Conservation (phyloP, 2,797 vertebrate genomes). For the Sebastolobus alascanus region DNA sequence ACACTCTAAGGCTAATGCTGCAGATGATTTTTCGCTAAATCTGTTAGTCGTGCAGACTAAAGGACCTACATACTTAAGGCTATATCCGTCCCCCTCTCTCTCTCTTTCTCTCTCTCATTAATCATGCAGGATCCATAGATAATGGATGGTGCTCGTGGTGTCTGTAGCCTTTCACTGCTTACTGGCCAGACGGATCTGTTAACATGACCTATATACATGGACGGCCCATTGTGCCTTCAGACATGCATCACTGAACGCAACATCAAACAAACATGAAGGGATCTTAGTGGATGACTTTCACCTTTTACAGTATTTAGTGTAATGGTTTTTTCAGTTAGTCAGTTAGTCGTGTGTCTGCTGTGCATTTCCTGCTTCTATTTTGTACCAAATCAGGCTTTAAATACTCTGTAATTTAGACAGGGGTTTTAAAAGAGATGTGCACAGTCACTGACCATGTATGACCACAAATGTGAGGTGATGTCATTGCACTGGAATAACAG, state of each 20-base stretch:
- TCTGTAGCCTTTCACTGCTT: conserved; percentile 65
- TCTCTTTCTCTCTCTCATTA: conserved; percentile 53
- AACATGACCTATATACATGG: conserved; percentile 72
- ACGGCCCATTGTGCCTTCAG: conserved; percentile 36
- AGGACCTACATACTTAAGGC: conserved; percentile 42
- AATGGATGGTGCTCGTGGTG: conserved; percentile 69
- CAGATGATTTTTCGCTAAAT: conserved; percentile 41
- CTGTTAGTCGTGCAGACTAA: conserved; percentile 49
- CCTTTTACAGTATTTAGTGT: neutral
- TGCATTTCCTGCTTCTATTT: neutral
- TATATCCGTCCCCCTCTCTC: conserved; percentile 38
- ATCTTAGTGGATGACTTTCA: conserved; percentile 9
- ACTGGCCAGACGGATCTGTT: conserved; percentile 72
- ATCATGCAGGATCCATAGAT: conserved; percentile 78
- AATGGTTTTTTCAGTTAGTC: neutral
- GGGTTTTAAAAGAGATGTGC: neutral
- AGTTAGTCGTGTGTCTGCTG: neutral
- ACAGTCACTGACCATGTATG: neutral
- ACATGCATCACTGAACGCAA: conserved; percentile 34
- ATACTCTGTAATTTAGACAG: neutral
- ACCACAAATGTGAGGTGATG: neutral
- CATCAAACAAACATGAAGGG: conserved; percentile 45
- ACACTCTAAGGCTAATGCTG: conserved; percentile 21
- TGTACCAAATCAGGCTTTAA: neutral
- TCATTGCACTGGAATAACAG: neutral